These are phyloP conservation scores for Ptychobarbus kaznakovi DNA, from an alignment of 2,797 vertebrate genomes.

Conservation along the genomic window DNA sequence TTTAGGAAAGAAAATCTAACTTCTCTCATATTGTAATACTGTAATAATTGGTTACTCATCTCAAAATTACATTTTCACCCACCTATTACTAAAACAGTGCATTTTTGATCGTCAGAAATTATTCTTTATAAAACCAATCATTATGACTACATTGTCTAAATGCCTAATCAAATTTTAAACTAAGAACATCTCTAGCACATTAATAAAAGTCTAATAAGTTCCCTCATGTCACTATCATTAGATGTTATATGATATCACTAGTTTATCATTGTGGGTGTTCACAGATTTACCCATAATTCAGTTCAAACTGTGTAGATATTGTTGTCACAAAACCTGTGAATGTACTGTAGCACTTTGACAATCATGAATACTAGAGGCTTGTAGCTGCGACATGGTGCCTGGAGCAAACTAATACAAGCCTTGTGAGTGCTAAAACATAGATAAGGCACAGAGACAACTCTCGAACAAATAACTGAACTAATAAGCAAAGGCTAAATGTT, in stretches of 20 bases:
- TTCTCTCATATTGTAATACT: not conserved
- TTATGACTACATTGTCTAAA: not conserved
- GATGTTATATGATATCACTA: not conserved
- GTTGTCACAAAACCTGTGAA: constrained; percentile 25
- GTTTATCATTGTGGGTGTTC: constrained; percentile 9
- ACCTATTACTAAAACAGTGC: not conserved
- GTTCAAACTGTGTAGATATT: constrained; percentile 28
- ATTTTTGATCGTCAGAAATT: not conserved
- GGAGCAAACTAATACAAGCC: constrained; percentile 48
- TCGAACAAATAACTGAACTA: constrained; percentile 45
- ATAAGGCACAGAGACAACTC: constrained; percentile 62
- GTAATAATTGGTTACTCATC: not conserved
- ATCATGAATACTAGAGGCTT: constrained; percentile 23
- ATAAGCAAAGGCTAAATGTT: constrained; percentile 33
- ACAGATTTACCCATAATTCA: constrained; percentile 21
- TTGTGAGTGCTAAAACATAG: constrained; percentile 40
- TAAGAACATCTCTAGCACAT: not conserved
- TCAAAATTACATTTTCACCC: not conserved
- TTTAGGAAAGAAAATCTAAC: not conserved
- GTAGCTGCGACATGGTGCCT: constrained; percentile 15
- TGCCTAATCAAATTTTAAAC: not conserved
- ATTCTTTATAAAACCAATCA: not conserved
- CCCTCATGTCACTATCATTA: constrained; percentile 9
- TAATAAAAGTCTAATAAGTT: not conserved
- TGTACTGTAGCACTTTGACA: not conserved